A percentile compares a stretch with the other conserved stretches of the same genome.
These are phyloP conservation scores for Rana temporaria DNA, from an alignment of 2,113 vertebrate genomes.

Conservation along the genomic window DNA sequence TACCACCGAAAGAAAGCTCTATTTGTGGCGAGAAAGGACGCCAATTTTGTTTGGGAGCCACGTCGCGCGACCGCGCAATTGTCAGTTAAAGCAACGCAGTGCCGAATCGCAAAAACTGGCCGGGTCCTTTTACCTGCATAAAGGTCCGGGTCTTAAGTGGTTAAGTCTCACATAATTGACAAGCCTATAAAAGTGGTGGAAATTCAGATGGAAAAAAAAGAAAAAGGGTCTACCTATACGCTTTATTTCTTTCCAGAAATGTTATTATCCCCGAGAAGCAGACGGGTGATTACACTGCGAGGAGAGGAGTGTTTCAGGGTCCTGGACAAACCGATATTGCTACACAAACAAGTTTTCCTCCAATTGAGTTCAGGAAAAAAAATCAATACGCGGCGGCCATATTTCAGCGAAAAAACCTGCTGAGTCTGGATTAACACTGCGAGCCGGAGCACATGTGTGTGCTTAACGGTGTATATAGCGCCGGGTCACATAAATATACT, in stretches of 20 bases:
- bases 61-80: no score
- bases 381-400: constrained; percentile 89
- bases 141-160: no score
- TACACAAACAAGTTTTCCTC: constrained; percentile 98
- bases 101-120: no score
- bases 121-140: no score
- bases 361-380: constrained; percentile 93
- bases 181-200: constrained; percentile 11
- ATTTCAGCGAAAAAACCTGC: constrained; percentile 81
- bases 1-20: no score
- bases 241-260: constrained; percentile 47
- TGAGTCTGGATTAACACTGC: constrained; percentile 74
- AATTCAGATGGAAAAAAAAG: no score
- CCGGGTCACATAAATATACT: constrained; percentile 51
- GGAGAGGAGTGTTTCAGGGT: constrained; percentile 84
- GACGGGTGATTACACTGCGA: constrained; percentile 60
- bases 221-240: neutral
- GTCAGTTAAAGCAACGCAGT: no score
- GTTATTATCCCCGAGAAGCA: constrained; percentile 53
- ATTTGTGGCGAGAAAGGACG: no score
- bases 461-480: constrained; percentile 11
- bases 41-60: no score
- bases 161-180: neutral
- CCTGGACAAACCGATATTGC: constrained; percentile 93
- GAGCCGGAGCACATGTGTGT: neutral